Base-by-base conservation (phyloP, 1,140 invertebrate species). In the Brachionus calyciflorus region DNA sequence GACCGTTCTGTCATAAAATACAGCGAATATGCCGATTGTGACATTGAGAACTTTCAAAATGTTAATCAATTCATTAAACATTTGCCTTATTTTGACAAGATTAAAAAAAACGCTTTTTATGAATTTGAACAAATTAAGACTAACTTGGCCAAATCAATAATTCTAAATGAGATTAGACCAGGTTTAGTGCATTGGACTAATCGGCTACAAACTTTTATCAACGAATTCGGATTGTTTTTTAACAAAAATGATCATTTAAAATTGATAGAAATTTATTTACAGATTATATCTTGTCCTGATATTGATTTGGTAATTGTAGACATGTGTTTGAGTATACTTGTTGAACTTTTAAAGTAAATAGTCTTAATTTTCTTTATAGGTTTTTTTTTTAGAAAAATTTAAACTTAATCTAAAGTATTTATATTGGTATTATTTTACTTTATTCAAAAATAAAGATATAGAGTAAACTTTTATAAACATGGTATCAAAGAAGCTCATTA, bases 191-290 rank as follows among this genome's bases (percentile, higher is more conserved):
- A 55, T 44, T 76, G 73, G 73, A 55, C 73, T 17, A 55, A 9
- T 24, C 26, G 30, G 19, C 30, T 76, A 17, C 73, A 76, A 19
- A 41, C 49, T n/a, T 76, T 41, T 28, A 57, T 76, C 3, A 37
- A 44, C 17, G 49, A 55, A 57, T 76, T 24, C 49, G 73, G 73
- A 4, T 28, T 57, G 7, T 76, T 41, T 30, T 76, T 76, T 21
- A 60, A 26, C 21, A 76, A 76, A 60, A 26, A n/a, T 1, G 49
- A 76, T 41, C 73, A 76, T 37, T 26, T 76, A 57, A 76, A 76
- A 57, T 26, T 76, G 14, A 30, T 76, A 4, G 19, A 76, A 40
- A 24, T 76, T 30, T 76, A 57, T 24, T 21, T 76, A 17, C 3
- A 55, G 28, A n/a, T 76, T 7, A 24, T 76, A 5, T 21, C 21